These are phyloP conservation scores for Anticlea derivata DNA, from an alignment of 2,888 invertebrate species.

Conservation along the genomic window DNA sequence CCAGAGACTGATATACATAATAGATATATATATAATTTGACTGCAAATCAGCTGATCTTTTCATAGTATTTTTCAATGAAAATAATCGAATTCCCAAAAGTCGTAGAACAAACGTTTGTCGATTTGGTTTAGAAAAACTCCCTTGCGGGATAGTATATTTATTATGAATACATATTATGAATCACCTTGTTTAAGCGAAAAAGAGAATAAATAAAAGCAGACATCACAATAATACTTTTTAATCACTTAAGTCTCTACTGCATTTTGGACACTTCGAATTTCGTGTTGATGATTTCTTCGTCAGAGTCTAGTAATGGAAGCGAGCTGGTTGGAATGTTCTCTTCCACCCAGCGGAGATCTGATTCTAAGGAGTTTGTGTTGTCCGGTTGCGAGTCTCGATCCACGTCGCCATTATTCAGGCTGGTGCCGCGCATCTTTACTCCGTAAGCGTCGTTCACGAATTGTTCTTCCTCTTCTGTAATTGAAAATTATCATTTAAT, in stretches of 20 bases:
- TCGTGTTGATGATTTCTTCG: conserved; percentile 93
- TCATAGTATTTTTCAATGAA: no score
- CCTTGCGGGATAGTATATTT: no score
- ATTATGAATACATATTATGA: no score
- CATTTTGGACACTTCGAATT: conserved; percentile 95
- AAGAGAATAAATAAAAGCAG: conserved; percentile 41
- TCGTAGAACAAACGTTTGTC: no score
- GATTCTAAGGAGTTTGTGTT: conserved; percentile 65
- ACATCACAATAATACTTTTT: conserved; percentile 47
- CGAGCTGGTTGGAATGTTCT: conserved; percentile 93
- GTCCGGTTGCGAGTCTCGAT: conserved; percentile 44
- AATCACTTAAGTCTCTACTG: conserved; percentile 78
- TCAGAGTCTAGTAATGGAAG: conserved; percentile 87
- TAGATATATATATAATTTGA: no score
- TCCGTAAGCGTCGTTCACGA: conserved; percentile 94
- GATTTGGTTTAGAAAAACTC: no score
- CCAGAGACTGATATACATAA: no score
- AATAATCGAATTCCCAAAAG: no score
- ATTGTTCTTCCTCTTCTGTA: conserved; percentile 91
- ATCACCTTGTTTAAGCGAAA: no score
- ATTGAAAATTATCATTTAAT: conserved; percentile 10
- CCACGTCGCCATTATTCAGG: conserved; percentile 52
- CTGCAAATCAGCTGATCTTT: no score
- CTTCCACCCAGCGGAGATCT: conserved; percentile 93
- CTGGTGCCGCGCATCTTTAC: conserved; percentile 87